Percentiles rank a stretch among this genome's conserved stretches.
Conservation (phyloP, 2,113 vertebrate species). For the Brienomyrus brachyistius region DNA sequence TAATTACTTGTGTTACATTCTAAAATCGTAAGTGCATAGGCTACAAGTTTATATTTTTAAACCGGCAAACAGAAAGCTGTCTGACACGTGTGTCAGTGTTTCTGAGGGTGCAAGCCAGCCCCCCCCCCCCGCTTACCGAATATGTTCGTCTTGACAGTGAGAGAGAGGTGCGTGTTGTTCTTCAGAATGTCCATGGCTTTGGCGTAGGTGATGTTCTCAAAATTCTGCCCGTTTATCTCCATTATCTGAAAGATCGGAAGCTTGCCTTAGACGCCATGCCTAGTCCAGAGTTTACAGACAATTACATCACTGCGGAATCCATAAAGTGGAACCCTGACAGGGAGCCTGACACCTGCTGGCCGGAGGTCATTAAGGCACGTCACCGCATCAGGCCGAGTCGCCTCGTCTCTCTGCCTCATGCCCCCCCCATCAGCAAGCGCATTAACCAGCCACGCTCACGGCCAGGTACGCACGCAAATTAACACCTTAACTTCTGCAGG, state of each 20-base stretch:
- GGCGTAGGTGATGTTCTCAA: constrained; percentile 85
- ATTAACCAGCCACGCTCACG: background rate
- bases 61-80: background rate
- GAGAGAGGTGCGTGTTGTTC: constrained; percentile 94
- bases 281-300: background rate
- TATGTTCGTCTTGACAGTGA: constrained; percentile 96
- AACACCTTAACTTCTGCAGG: background rate
- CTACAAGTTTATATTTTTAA: background rate
- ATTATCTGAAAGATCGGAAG: constrained; percentile 71
- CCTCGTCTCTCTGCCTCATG: background rate
- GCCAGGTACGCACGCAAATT: background rate
- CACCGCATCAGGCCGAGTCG: background rate
- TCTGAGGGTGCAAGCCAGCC: background rate
- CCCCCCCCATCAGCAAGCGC: too few relatives aligned
- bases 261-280: background rate
- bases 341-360: background rate
- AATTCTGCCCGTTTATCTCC: constrained; percentile 97
- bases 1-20: background rate
- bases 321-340: background rate
- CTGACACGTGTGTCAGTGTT: too few relatives aligned
- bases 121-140: constrained; percentile 77
- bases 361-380: background rate
- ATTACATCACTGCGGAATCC: background rate
- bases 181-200: constrained; percentile 87
- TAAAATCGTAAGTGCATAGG: background rate